Evolutionary conservation across 1,140 invertebrate species (phyloP).

Genomic region (Aphis gossypii): DNA sequence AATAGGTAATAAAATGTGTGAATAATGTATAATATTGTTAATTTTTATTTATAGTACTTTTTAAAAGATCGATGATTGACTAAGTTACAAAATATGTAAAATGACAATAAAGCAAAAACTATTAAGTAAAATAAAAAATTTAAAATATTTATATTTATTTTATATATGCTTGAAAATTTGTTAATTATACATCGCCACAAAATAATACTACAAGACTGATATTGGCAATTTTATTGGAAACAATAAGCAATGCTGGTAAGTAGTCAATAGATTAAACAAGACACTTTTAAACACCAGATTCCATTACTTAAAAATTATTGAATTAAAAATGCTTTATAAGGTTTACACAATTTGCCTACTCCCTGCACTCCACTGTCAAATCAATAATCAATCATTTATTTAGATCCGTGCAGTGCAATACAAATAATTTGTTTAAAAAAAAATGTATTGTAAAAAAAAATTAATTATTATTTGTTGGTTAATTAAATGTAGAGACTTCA

Average conservation of each 20-base stretch:
- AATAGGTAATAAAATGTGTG: not conserved
- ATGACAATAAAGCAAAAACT: not conserved
- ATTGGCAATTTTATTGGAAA: too few relatives aligned
- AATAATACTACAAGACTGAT: too few relatives aligned
- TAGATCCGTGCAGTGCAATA: not conserved
- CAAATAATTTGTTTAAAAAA: not conserved
- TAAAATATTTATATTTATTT: not conserved
- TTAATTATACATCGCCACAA: too few relatives aligned
- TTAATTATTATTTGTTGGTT: not conserved
- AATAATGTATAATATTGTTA: not conserved
- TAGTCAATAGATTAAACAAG: too few relatives aligned
- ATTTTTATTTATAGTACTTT: not conserved
- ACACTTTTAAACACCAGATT: too few relatives aligned
- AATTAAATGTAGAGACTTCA: not conserved
- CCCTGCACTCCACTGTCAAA: not conserved
- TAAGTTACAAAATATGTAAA: not conserved
- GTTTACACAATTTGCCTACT: not conserved
- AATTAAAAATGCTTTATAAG: not conserved
- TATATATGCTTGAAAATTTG: too few relatives aligned
- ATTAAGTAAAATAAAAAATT: not conserved
- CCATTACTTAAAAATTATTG: not conserved
- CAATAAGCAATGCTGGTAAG: too few relatives aligned
- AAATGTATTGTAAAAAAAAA: not conserved
- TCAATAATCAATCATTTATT: not conserved
- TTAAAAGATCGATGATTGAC: not conserved